These are phyloP conservation scores for Sitta europaea DNA, from an alignment of 2,113 vertebrate genomes.

Conservation along the genomic window DNA sequence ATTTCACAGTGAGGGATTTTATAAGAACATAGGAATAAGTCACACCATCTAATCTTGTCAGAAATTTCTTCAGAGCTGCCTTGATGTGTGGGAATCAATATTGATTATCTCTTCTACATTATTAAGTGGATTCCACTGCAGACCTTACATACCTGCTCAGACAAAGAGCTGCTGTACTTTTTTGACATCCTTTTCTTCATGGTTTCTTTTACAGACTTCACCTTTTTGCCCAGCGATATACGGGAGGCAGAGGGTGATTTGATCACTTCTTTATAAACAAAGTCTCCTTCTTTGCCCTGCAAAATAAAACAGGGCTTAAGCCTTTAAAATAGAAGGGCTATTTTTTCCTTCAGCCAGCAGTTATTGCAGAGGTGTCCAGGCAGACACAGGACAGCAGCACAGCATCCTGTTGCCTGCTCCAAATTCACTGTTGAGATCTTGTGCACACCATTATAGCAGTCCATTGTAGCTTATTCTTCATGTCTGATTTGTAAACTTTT, in stretches of 20 bases:
- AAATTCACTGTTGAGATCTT: background rate
- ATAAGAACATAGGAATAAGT: background rate
- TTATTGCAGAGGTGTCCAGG: background rate
- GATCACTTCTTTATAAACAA: slow-evolving; percentile 90
- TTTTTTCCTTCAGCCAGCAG: background rate
- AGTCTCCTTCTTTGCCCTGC: slow-evolving; percentile 88
- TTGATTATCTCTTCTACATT: background rate
- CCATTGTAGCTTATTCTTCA: background rate
- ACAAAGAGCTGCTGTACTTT: slow-evolving; percentile 92
- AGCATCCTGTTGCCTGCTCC: background rate
- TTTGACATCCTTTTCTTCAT: slow-evolving; percentile 99
- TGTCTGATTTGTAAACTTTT: background rate
- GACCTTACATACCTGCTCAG: slow-evolving; percentile 84
- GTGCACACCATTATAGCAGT: background rate
- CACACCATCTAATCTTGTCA: background rate
- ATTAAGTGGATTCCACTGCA: background rate
- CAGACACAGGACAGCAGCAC: background rate
- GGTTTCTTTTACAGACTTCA: slow-evolving; percentile 98
- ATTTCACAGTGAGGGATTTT: slow-evolving; percentile 38
- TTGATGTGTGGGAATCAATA: background rate
- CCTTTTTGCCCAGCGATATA: slow-evolving; percentile 96
- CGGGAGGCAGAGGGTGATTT: slow-evolving; percentile 93
- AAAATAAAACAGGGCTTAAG: slow-evolving; percentile 32
- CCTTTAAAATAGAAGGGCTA: background rate
- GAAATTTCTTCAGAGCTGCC: background rate